Evolutionary conservation across 2,797 vertebrate genomes (phyloP), one percentile per base, ranked within the genome.

Genomic region (Cyclopterus lumpus): DNA sequence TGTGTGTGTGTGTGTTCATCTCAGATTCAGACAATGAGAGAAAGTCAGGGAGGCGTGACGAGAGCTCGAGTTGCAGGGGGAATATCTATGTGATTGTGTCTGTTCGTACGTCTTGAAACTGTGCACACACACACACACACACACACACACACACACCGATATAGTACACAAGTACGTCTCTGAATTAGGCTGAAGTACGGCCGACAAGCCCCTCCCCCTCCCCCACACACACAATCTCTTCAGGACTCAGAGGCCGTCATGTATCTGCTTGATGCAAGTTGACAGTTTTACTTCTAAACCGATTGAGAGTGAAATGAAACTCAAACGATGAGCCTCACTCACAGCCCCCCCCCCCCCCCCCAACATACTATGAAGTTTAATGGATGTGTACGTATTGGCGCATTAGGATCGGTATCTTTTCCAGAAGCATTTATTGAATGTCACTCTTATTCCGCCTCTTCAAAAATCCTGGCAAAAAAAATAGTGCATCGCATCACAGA

Each of bases 31-130:
- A 91, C 92, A 91, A 89, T 91, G 91, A 92, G 84, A 85, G 82
- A 86, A 92, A 92, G 89, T 88, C 92, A 92, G 83, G 72, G 85
- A 90, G 80, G 90, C 82, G 80, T 93, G 91, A 93, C 90, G 79
- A 90, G 89, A 91, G 91, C 88, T 81, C 64, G 66, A 90, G 88
- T 91, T 84, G 88, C 73, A 80, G 73, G 46, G 81, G 80, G 92
- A 93, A 92, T 91, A 90, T 90, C 80, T 91, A 88, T 90, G 84
- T 55, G 86, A 86, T 84, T 86, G 83, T 79, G 88, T 89, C 85
- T 81, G 79, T 78, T 86, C 55, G 68, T 80, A 88, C 81, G 85
- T 88, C 82, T 77, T 82, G 80, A 86, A 81, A 81, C 2, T 30
- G 66, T 4, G 67, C 11, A 24, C 12, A 7, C 49, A 51, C 49